Evolutionary conservation across 2,113 vertebrate genomes (phyloP), one percentile per base, ranked within the genome.

Genomic region (Lepus americanus): DNA sequence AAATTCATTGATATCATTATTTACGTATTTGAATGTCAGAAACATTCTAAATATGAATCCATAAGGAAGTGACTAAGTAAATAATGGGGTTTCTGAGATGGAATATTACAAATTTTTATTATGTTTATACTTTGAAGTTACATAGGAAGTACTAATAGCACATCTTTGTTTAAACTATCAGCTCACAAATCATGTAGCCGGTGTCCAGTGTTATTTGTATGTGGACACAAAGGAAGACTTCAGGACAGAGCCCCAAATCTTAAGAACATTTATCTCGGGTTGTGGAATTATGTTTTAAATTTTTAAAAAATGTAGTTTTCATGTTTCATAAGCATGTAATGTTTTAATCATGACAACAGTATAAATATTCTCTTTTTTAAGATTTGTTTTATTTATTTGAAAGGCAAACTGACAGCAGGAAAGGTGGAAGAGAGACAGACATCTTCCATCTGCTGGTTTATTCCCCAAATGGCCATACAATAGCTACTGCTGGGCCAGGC

Each of bases 61-160:
- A 72, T 82, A 77, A 91, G 53, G 78, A 87, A 95, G 78, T 78
- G 76, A n/a, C 66, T 89, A 80, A 55, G 49, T 64, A 87, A 87
- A 64, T 81, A 53, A 36, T 72, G 89, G 61, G 63, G 93, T 85
- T 85, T 86, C 78, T 55, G 36, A 74, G 36, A 55, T 89, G 74
- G 74, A 77, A 23, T 89, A 78, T 77, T 86, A 82, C 19, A 77
- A 61, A 33, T 77, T 61, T 88, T 92, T 73, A 92, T 86, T 88
- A 44, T 76, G 81, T 51, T 83, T 92, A 25, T 0, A 22, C 51
- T 83, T 92, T 39, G n/a, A 86, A 94, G 82, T 82, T 87, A 73
- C 76, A 44, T 39, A 6, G 23, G 80, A 53, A 77, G 77, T 85
- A 36, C 31, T 86, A 82, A 77, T 69, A 77, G 70, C 27, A 49